These are phyloP conservation scores for Zosterops borbonicus DNA, from an alignment of 2,113 vertebrate genomes.

Conservation along the genomic window DNA sequence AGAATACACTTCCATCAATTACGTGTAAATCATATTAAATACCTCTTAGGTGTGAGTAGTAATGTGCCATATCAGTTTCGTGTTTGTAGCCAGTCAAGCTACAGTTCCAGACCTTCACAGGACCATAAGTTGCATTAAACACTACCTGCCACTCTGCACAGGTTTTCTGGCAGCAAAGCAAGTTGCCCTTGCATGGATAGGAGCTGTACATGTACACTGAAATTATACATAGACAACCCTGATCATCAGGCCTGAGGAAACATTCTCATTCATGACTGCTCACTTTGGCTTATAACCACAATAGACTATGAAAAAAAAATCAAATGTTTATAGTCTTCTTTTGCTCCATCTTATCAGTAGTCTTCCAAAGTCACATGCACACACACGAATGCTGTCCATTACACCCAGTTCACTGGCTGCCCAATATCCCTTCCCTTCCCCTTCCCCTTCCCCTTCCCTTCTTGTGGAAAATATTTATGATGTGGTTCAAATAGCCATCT, in stretches of 20 bases:
- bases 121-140: neutral
- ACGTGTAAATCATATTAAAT: neutral
- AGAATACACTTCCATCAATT: neutral
- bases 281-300: neutral
- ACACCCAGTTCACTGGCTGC: neutral
- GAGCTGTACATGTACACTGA: neutral
- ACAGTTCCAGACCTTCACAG: neutral
- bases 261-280: neutral
- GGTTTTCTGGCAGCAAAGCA: neutral
- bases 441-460: neutral
- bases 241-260: neutral
- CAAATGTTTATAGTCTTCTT: neutral
- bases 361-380: fast-evolving
- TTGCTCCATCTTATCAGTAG: neutral
- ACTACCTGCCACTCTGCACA: neutral
- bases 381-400: neutral
- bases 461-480: no score
- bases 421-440: neutral
- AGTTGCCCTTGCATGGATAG: neutral
- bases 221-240: neutral
- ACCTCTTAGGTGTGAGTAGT: neutral
- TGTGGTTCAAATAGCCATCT: no score
- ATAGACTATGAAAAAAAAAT: neutral
- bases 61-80: neutral
- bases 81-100: neutral